Percentiles rank a stretch among this genome's conserved stretches.
Evolutionary conservation across 2,113 vertebrate genomes (phyloP).

Genomic region (Scortum barcoo): DNA sequence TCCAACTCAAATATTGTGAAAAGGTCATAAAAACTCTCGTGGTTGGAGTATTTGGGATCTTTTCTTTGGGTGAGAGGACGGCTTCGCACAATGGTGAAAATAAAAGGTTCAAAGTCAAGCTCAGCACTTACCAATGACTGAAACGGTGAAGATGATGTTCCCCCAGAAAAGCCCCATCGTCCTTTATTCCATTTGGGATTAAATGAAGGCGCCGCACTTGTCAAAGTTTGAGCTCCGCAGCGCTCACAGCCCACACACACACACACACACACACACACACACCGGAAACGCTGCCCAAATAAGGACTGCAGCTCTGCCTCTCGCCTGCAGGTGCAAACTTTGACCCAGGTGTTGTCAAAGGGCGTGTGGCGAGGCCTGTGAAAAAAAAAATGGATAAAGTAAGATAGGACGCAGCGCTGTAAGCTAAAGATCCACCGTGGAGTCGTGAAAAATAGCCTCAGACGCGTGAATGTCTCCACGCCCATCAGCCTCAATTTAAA

Average conservation of each 20-base stretch:
- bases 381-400: neutral
- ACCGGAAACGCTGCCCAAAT: constrained; percentile 42
- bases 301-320: constrained; percentile 24
- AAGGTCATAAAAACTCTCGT: neutral
- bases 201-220: constrained; percentile 51
- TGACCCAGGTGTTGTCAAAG: neutral
- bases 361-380: neutral
- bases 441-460: neutral
- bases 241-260: too few relatives aligned
- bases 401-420: too few relatives aligned
- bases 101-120: neutral
- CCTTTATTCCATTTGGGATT: constrained; percentile 46
- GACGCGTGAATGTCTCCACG: neutral
- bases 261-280: too few relatives aligned
- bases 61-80: neutral
- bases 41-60: neutral
- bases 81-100: neutral
- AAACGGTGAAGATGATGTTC: constrained; percentile 25
- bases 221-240: constrained; percentile 30
- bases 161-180: constrained; percentile 66
- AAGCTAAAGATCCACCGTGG: neutral
- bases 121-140: constrained; percentile 66
- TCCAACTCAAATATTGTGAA: neutral
- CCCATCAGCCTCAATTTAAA: neutral
- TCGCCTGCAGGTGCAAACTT: constrained; percentile 30